These are phyloP conservation scores for Megaptera novaeangliae DNA, from an alignment of 2,113 vertebrate genomes.

Conservation along the genomic window DNA sequence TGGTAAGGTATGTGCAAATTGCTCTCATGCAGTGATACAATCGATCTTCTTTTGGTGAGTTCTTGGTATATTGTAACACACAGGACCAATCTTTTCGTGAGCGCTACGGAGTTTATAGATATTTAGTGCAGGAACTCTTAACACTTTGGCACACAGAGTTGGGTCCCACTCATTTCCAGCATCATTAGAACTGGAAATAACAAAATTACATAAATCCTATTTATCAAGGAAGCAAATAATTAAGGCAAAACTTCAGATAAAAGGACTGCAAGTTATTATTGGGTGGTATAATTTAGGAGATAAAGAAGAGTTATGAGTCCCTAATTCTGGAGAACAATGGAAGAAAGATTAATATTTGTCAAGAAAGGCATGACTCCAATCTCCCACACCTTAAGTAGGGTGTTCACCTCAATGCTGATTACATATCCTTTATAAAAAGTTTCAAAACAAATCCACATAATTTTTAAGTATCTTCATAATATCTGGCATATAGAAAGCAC, in stretches of 20 bases:
- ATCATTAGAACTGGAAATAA: not conserved
- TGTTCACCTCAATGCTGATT: not conserved
- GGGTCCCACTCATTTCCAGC: not conserved
- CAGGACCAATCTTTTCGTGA: not conserved
- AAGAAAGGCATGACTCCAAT: not conserved
- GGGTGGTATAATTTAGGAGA: not conserved
- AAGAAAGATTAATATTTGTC: not conserved
- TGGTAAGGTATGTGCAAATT: not conserved
- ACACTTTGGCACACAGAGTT: not conserved
- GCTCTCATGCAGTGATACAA: not conserved
- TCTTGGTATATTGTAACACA: not conserved
- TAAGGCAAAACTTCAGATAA: not conserved
- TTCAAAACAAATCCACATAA: not conserved
- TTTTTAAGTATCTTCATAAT: not conserved
- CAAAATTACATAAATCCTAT: not conserved
- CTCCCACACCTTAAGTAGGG: not conserved
- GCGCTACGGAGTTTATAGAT: not conserved
- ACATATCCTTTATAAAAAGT: not conserved
- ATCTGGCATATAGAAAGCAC: not conserved
- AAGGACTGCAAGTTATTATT: not conserved
- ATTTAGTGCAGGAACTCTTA: not conserved
- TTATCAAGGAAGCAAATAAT: not conserved
- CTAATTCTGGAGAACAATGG: not conserved
- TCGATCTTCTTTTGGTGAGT: not conserved
- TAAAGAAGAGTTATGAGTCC: not conserved